Evolutionary conservation across 2,113 vertebrate species (phyloP), one percentile per base, ranked within the genome.

Genomic region (Hypomesus transpacificus): DNA sequence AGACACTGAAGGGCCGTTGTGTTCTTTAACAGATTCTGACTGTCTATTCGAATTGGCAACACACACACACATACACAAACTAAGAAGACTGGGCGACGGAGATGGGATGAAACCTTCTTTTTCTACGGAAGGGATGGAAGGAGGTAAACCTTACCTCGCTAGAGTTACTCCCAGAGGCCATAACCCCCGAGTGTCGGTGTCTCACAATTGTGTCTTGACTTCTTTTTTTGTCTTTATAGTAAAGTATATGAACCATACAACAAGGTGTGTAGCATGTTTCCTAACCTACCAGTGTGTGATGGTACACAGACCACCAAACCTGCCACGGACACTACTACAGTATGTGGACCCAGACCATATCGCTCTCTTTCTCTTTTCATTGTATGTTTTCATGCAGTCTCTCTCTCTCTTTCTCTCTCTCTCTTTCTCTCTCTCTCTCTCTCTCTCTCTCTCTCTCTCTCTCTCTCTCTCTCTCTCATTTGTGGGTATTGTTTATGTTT

Each of bases 1-100:
- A 22, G 31, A 65, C 31, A 75, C 68, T 54, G 68, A 63, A 60
- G 66, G 73, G 24, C 17, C 31, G 63, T 66, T 70, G 66, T 66
- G 17, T 66, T 58, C 34, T 74, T 21, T 51, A 14, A 58, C 11
- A 22, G 21, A 67, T 46, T 14, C 39, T 3, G 53, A 39, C 14
- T 58, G 56, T 69, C 58, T 14, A 16, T 57, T 9, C 1, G 8
- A 68, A 50, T 46, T 34, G 14, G 7, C 26, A 28, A 73, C 62
- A 53, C 14, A 58, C 9, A 58, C 9, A 8, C 3, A 34, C 8
- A 1, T 31, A 71, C 63, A 61, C 60, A 28, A 24, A 66, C 4
- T 20, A 3, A 28, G 58, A 11, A 62, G 14, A 62, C 1, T 24
- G 60, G 14, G 4, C 7, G 17, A 28, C 16, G 17, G 22, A 9